Percentiles rank a stretch among this genome's conserved stretches.
Evolutionary conservation across 1,140 invertebrate genomes (phyloP).

Genomic region (Ceratosolen fusciceps): DNA sequence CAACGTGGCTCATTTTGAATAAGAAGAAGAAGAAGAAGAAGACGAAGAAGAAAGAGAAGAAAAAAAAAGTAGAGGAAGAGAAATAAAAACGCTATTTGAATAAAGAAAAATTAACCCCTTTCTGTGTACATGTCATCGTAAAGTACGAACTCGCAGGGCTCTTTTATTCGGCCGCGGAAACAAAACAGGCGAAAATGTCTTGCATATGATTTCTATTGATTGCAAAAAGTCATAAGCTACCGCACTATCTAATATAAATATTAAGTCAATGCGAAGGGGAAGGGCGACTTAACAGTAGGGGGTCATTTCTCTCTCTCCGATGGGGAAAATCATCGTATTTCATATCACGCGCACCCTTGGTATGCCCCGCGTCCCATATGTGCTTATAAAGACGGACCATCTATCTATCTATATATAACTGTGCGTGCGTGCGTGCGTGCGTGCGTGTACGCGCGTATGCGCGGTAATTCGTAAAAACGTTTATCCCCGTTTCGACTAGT

Average conservation of each 20-base stretch:
- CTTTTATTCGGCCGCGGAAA: neutral
- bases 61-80: too few relatives aligned
- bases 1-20: too few relatives aligned
- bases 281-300: slow-evolving; percentile 50
- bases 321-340: slow-evolving; percentile 61
- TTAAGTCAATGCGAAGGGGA: slow-evolving; percentile 54
- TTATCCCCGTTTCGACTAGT: neutral
- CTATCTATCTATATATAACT: too few relatives aligned
- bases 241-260: slow-evolving; percentile 67
- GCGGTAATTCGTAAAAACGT: slow-evolving; percentile 40
- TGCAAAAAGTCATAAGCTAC: slow-evolving; percentile 47
- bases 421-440: too few relatives aligned
- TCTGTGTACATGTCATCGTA: slow-evolving; percentile 1
- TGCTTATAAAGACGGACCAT: neutral
- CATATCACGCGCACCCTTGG: slow-evolving; percentile 43
- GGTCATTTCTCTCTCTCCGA: slow-evolving; percentile 51
- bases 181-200: neutral
- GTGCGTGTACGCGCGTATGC: too few relatives aligned
- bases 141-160: neutral
- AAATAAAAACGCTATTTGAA: too few relatives aligned
- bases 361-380: slow-evolving; percentile 33
- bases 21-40: too few relatives aligned
- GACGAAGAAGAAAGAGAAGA: too few relatives aligned
- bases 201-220: neutral
- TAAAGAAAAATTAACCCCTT: too few relatives aligned